Conservation (phyloP, 1,140 invertebrate genomes). For the Arctopsyche grandis region DNA sequence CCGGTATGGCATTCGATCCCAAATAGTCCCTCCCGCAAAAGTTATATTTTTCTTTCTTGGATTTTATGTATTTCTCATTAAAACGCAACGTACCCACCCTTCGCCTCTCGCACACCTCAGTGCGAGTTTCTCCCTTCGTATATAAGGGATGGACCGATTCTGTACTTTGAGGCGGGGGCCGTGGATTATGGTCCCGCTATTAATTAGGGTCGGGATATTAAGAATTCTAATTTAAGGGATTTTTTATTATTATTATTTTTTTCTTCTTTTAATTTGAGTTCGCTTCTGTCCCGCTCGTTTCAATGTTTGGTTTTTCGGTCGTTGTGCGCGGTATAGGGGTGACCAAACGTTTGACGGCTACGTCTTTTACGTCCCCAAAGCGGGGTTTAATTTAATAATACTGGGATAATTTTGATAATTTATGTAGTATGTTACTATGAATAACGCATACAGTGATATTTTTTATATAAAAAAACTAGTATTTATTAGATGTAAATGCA, state of each 20-base stretch:
- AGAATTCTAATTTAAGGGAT: conserved; percentile 55
- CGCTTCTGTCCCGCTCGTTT: conserved; percentile 57
- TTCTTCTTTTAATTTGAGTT: conserved; percentile 54
- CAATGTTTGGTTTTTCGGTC: conserved; percentile 57
- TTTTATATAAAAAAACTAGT: no score
- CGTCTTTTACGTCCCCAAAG: no score
- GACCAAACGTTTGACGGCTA: conserved; percentile 43
- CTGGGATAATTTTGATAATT: conserved; percentile 62
- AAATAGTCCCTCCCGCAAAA: conserved; percentile 38
- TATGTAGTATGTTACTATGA: no score
- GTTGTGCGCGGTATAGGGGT: conserved; percentile 64
- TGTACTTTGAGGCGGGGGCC: conserved; percentile 36
- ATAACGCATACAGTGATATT: no score
- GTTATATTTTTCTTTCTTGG: conserved; percentile 54
- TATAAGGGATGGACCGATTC: conserved; percentile 19
- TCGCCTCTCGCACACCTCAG: not conserved
- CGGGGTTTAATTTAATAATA: conserved; percentile 14
- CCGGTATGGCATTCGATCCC: conserved; percentile 47
- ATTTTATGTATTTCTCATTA: conserved; percentile 55
- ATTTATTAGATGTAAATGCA: no score
- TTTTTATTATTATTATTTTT: conserved; percentile 52
- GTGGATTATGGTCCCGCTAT: conserved; percentile 53
- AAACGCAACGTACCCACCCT: conserved; percentile 45
- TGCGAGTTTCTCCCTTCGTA: conserved; percentile 11
- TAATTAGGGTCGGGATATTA: conserved; percentile 55